A percentile compares a stretch with the other conserved stretches of the same genome.
phyloP scores from a whole-genome alignment of 35 echinoderm and acorn worm genomes.

The Strongylocentrotus purpuratus region DNA sequence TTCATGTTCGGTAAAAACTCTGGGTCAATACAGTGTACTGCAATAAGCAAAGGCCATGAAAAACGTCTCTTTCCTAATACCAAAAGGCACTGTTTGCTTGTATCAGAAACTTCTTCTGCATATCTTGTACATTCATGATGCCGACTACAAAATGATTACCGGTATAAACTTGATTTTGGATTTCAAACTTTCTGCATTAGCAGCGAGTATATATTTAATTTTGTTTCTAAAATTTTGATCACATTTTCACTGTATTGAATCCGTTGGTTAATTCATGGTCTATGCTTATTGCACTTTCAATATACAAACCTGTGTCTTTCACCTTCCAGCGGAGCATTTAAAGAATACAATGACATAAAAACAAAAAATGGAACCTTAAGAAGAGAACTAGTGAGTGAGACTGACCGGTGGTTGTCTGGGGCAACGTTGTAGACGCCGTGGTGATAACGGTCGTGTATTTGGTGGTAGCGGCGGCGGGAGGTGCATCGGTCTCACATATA shows the following conservation, averaged over 20 bases:
- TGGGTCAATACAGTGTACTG: background rate
- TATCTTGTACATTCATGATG: too few relatives aligned
- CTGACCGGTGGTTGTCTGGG: conserved; percentile 29
- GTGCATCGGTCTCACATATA: conserved; percentile 22
- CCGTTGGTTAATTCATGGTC: background rate
- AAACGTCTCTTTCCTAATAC: too few relatives aligned
- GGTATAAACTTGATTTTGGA: too few relatives aligned
- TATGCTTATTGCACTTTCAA: background rate
- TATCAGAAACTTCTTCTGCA: too few relatives aligned
- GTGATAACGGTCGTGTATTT: conserved; percentile 33
- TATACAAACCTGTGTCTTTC: background rate
- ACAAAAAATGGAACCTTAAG: background rate
- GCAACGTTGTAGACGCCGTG: background rate
- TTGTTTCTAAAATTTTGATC: background rate
- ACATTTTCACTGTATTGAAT: background rate
- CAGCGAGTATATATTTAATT: background rate
- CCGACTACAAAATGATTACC: too few relatives aligned
- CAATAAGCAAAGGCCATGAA: background rate
- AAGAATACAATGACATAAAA: background rate
- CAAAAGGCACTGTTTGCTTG: too few relatives aligned
- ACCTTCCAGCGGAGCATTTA: background rate
- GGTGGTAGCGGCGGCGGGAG: background rate
- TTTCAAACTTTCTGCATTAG: too few relatives aligned
- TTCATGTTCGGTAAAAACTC: background rate
- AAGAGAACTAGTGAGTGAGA: background rate